Evolutionary conservation across 1,140 invertebrate species (phyloP).

Genomic region (Teleopsis dalmanni): DNA sequence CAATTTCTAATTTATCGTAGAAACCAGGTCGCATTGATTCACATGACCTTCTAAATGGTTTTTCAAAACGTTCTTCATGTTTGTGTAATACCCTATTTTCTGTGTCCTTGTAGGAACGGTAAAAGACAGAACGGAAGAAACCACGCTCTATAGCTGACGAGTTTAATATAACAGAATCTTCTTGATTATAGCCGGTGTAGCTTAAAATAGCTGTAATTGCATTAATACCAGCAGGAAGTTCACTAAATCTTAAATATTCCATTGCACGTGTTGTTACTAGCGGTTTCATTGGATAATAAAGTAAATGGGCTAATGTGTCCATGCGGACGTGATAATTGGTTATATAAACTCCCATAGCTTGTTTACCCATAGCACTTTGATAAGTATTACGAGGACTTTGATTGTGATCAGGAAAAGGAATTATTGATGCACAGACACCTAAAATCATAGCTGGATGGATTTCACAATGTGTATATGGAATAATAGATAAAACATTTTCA

Average conservation of each 20-base stretch:
- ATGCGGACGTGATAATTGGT: slow-evolving; percentile 96
- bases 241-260: slow-evolving; percentile 91
- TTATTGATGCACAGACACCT: slow-evolving; percentile 92
- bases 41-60: slow-evolving; percentile 74
- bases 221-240: slow-evolving; percentile 96
- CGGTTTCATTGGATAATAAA: slow-evolving; percentile 86
- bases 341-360: slow-evolving; percentile 94
- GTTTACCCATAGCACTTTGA: slow-evolving; percentile 99
- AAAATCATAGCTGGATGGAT: slow-evolving; percentile 95
- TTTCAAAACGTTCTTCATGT: slow-evolving; percentile 88
- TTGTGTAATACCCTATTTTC: slow-evolving; percentile 87
- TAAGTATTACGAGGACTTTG: slow-evolving; percentile 99
- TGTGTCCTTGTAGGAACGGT: slow-evolving; percentile 75
- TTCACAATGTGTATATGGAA: slow-evolving; percentile 96
- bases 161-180: slow-evolving; percentile 95
- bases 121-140: slow-evolving; percentile 83
- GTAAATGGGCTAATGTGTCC: slow-evolving; percentile 91
- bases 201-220: slow-evolving; percentile 98
- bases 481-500: no score
- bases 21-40: slow-evolving; percentile 77
- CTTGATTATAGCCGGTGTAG: slow-evolving; percentile 98
- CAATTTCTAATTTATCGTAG: slow-evolving; percentile 75
- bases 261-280: slow-evolving; percentile 93
- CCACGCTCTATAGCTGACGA: slow-evolving; percentile 92
- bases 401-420: slow-evolving; percentile 98